Conservation (phyloP, 35 echinoderm and acorn worm genomes). For the Heliocidaris tuberculata region DNA sequence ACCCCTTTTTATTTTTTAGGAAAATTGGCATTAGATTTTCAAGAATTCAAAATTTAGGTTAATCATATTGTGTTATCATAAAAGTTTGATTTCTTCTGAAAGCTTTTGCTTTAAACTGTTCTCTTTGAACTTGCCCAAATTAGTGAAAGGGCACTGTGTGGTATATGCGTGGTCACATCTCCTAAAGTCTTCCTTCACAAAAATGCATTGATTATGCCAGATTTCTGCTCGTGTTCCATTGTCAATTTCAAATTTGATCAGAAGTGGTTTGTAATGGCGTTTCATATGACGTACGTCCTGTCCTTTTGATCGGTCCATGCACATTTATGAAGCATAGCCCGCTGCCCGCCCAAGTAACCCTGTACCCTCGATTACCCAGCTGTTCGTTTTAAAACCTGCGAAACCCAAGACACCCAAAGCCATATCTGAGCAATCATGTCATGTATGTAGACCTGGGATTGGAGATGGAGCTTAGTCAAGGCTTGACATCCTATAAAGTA, state of each 20-base stretch:
- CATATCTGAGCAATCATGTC: constrained; percentile 3
- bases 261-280: not conserved
- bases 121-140: not conserved
- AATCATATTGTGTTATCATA: not conserved
- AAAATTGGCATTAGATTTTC: too few species aligned
- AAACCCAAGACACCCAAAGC: not conserved
- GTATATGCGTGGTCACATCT: not conserved
- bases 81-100: not conserved
- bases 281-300: not conserved
- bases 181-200: not conserved
- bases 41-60: not conserved
- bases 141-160: not conserved
- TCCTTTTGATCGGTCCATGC: not conserved
- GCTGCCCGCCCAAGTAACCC: not conserved
- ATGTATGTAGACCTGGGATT: not conserved
- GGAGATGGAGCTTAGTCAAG: not conserved
- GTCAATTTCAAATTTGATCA: not conserved
- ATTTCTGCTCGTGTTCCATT: not conserved
- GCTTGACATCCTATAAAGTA: not conserved
- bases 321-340: not conserved
- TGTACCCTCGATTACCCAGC: not conserved
- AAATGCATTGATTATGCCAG: not conserved
- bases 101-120: not conserved
- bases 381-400: not conserved
- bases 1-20: too few species aligned